Conservation (phyloP, 2,797 vertebrate species). For the Uromys caudimaculatus region DNA sequence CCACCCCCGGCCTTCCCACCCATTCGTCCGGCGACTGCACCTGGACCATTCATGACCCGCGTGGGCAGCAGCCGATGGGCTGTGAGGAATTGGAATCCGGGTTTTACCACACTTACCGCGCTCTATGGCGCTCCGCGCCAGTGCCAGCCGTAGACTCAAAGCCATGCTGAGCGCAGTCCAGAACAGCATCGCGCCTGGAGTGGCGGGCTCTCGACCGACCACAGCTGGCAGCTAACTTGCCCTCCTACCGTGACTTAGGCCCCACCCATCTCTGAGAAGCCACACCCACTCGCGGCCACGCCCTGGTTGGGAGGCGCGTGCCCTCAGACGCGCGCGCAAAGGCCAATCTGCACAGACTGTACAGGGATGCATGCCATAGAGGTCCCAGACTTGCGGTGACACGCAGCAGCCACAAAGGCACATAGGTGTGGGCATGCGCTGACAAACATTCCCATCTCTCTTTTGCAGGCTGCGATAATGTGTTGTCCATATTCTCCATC, state of each 20-base stretch:
- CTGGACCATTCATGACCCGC: slow-evolving; percentile 54
- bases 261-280: slow-evolving; percentile 24
- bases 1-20: slow-evolving; percentile 65
- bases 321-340: background rate
- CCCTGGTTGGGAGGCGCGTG: background rate
- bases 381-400: background rate
- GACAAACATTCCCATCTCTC: background rate
- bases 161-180: slow-evolving; percentile 78
- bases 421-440: background rate
- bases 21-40: slow-evolving; percentile 55
- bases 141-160: slow-evolving; percentile 82
- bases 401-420: background rate
- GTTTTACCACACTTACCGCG: slow-evolving; percentile 85
- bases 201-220: background rate
- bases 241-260: background rate
- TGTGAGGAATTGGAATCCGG: background rate
- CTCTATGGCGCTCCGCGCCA: slow-evolving; percentile 77
- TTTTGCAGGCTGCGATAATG: background rate
- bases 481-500: background rate
- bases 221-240: background rate
- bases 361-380: fast-evolving
- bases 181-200: slow-evolving; percentile 84
- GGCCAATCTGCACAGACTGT: background rate
- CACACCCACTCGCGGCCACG: background rate
- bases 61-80: slow-evolving; percentile 62